These are phyloP conservation scores for Mythimna loreyi DNA, from an alignment of 2,888 invertebrate genomes.

Conservation along the genomic window DNA sequence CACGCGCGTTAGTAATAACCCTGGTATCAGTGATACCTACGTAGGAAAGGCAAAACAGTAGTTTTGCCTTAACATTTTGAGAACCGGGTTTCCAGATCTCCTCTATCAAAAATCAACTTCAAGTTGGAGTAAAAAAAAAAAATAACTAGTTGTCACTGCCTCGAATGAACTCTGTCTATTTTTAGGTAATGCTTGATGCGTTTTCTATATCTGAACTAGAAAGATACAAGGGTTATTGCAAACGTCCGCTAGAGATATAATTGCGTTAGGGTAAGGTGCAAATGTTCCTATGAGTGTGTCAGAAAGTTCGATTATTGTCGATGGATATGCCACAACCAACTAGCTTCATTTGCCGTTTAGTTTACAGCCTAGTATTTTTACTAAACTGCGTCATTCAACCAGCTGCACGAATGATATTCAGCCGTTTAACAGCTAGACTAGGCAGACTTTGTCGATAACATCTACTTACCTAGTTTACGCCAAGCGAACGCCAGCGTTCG, in stretches of 20 bases:
- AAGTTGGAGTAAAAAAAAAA: no score
- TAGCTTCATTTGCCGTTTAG: no score
- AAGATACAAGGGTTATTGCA: constrained; percentile 23
- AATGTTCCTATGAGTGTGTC: constrained; percentile 90
- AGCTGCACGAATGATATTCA: no score
- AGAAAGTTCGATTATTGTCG: constrained; percentile 74
- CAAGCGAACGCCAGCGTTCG: no score
- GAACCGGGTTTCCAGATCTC: neutral
- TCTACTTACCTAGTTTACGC: no score
- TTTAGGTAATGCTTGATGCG: neutral
- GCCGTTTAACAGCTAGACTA: no score
- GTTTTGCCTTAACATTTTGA: neutral
- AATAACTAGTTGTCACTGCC: no score
- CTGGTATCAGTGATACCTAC: neutral
- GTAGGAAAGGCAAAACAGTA: neutral
- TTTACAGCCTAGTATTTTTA: no score
- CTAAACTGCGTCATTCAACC: no score
- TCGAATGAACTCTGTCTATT: no score
- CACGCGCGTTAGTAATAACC: constrained; percentile 28
- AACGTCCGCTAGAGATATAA: constrained; percentile 50
- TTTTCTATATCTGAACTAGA: neutral
- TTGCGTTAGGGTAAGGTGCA: constrained; percentile 85
- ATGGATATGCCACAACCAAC: constrained; percentile 41
- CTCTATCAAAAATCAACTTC: neutral
- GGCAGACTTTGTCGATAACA: no score